Evolutionary conservation across 2,888 invertebrate genomes (phyloP), one percentile per base, ranked within the genome.

Genomic region (Steinernema hermaphroditum): DNA sequence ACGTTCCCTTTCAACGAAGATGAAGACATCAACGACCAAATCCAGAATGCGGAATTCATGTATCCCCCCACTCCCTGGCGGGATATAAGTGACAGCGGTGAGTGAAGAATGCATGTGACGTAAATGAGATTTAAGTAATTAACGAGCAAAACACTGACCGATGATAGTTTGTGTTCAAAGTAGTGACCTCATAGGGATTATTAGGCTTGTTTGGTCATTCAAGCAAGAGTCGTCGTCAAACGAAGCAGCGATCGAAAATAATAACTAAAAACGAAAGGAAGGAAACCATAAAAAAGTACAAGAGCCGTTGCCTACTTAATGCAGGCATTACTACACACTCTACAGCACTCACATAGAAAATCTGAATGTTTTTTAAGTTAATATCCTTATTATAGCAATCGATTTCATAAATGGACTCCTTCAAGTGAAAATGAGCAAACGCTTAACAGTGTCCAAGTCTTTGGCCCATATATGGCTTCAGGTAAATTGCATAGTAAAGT

Each of bases 1-100:
- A 98, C 97, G 0, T 98, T 98, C 89, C 97, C 97, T 41, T 98
- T 98, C 89, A 98, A 98, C 89, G 98, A 98, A 89, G 97, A 98
- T 88, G 97, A 98, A 89, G 98, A 98, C 88, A 98, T 98, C 86
- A 93, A 95, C 88, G 97, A 97, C 88, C 98, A 98, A 89, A 98
- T 98, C 80, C 96, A 97, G 89, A 98, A 98, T 90, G 97, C 97
- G 41, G 96, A 96, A 72, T 98, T 98, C 88, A 98, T 98, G 98
- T 98, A 97, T 90, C 98, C 98, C 50, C 93, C 94, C 27, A 92
- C 92, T 88, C 96, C 97, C 0, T 98, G 97, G 97, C 93, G 93
- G 86, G 94, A 96, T 88, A 94, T 97, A 86, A 95, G 95, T 41
- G 91, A 91, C 69, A 92, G 93, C 88, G 94, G 93, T 93, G 89